Percentiles rank a stretch among this genome's conserved stretches.
Evolutionary conservation across 2,888 invertebrate species (phyloP).

Genomic region (Ectropis crepuscularia): DNA sequence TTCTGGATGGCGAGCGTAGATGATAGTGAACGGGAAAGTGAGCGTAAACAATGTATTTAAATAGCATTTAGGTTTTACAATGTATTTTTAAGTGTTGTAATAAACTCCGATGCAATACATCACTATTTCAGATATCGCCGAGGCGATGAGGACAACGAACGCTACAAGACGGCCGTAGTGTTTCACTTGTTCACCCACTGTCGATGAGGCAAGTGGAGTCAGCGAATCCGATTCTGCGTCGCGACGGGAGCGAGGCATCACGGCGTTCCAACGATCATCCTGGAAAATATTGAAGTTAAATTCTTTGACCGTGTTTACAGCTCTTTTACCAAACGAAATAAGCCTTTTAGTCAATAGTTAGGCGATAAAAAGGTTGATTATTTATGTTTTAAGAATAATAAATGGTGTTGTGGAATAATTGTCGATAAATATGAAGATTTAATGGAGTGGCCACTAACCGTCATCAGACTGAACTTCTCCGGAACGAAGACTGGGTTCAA

Average conservation of each 20-base stretch:
- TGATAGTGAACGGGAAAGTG: too few species aligned
- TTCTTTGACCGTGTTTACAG: too few species aligned
- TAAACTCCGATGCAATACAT: conserved; percentile 60
- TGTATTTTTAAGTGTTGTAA: conserved; percentile 21
- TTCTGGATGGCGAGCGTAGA: too few species aligned
- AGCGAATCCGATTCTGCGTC: conserved; percentile 48
- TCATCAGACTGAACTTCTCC: conserved; percentile 51
- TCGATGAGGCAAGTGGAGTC: conserved; percentile 13
- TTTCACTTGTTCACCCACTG: conserved; percentile 49
- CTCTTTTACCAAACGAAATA: too few species aligned
- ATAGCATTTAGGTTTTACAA: neutral
- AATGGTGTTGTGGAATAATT: too few species aligned
- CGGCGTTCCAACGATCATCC: conserved; percentile 6
- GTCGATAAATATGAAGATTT: too few species aligned
- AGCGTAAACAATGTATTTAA: neutral
- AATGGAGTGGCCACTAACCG: neutral
- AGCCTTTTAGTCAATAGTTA: too few species aligned
- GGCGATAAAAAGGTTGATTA: too few species aligned
- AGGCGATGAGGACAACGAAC: conserved; percentile 55
- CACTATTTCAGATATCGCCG: conserved; percentile 64
- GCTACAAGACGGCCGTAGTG: conserved; percentile 63
- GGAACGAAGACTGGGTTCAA: conserved; percentile 67
- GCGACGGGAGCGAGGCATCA: conserved; percentile 36
- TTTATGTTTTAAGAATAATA: too few species aligned
- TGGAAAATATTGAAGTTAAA: neutral